Conservation (phyloP, 2,113 vertebrate genomes). For the Suncus etruscus region DNA sequence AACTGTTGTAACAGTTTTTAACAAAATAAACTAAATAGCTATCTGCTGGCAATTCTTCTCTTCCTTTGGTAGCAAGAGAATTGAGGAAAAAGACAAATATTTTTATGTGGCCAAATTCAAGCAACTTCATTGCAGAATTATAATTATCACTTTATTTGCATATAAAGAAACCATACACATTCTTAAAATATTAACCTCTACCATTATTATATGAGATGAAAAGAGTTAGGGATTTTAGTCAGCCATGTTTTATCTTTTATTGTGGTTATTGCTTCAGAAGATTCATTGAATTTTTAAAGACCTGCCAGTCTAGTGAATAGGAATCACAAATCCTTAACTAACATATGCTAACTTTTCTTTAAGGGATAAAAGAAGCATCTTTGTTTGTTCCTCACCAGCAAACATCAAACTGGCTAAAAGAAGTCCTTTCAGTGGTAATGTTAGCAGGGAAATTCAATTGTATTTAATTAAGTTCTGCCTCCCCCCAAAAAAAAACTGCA, state of each 20-base stretch:
- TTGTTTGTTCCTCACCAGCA: constrained; percentile 88
- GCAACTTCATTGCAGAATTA: constrained; percentile 18
- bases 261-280: constrained; percentile 69
- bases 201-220: neutral
- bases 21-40: neutral
- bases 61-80: neutral
- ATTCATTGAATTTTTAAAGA: constrained; percentile 74
- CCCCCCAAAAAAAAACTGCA: constrained; percentile 84
- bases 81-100: neutral
- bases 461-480: constrained; percentile 95
- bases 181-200: constrained; percentile 3
- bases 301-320: constrained; percentile 77
- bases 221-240: neutral
- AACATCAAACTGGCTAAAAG: constrained; percentile 89
- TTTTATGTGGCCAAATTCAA: neutral
- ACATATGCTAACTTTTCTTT: constrained; percentile 89
- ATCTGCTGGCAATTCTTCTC: neutral
- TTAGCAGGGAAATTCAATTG: constrained; percentile 93
- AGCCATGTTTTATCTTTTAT: constrained; percentile 40
- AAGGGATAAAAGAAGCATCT: constrained; percentile 89
- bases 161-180: neutral
- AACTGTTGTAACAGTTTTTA: neutral
- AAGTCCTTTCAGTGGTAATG: constrained; percentile 92
- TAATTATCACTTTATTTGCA: neutral
- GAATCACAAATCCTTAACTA: constrained; percentile 90